Evolutionary conservation across 1,140 invertebrate genomes (phyloP).

Genomic region (Akabosia matsudoensis): DNA sequence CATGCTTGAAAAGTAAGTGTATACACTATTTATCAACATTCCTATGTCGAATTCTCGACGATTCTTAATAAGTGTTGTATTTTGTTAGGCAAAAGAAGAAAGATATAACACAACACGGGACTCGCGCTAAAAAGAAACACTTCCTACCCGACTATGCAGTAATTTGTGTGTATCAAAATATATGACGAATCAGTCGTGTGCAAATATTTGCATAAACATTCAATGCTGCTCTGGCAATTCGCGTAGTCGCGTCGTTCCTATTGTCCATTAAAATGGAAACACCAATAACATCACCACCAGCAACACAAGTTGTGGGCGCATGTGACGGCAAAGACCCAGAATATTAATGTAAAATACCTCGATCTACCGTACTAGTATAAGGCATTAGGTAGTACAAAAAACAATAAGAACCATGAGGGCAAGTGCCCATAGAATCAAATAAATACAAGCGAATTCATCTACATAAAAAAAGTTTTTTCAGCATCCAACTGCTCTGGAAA

Average conservation of each 20-base stretch:
- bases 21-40: no score
- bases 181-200: not conserved
- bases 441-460: not conserved
- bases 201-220: constrained; percentile 12
- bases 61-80: no score
- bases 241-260: not conserved
- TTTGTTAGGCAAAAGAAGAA: no score
- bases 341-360: not conserved
- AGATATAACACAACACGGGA: no score
- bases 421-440: not conserved
- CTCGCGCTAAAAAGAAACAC: not conserved
- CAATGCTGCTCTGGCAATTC: not conserved
- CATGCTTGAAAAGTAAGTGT: no score
- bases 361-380: not conserved
- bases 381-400: not conserved
- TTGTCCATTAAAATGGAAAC: not conserved
- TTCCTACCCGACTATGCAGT: not conserved
- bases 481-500: not conserved
- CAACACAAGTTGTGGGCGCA: not conserved
- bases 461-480: not conserved
- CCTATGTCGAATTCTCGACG: no score
- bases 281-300: not conserved
- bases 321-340: no score
- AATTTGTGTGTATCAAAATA: not conserved
- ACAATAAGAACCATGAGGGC: not conserved